Base-by-base conservation (phyloP, 2,888 invertebrate genomes). In the Scrobipalpa costella region DNA sequence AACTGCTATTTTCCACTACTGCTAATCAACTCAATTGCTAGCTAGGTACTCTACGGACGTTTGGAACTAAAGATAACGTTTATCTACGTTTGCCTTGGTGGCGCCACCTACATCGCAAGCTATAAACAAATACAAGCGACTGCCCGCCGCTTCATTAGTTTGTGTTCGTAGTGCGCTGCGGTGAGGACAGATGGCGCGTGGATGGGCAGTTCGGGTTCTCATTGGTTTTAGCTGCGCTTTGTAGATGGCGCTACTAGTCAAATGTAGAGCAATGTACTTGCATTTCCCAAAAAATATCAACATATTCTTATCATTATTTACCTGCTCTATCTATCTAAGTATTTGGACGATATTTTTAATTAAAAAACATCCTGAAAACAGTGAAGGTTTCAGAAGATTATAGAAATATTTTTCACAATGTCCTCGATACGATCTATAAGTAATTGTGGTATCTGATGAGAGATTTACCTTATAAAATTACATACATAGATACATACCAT, bases 1-100 rank as follows among this genome's bases (percentile, higher is more conserved):
- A 21, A 21, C 21, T 50, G 50, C 21, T 21, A 50, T 50, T 50
- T 50, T 50, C 50, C 50, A 50, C 15, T 49, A 49, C 50, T 19
- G 50, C 19, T 19, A 50, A 50, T 50, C 11, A 21, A 50, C 19
- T 50, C 50, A 50, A 50, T 50, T 50, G 17, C 17, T 17, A 21
- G 0, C 40, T 40, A 40, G 13, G 11, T 15, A 19, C 19, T 19
- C 50, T 17, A 47, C 7, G 19, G 1, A 19, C 7, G 7, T 7
- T 3, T 21, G 13, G 40, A 11, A 40, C 5, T 40, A 40, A 13
- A 13, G 27, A 27, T 3, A 27, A 13, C 13, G 13, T 9, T 13
- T 36, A 21, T 55, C 27, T n/a, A 33, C 55, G 5, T 33, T 55
- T n/a, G 33, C 1, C 2, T 7, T 15, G 33, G 27, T n/a, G 33